These are phyloP conservation scores for Lepetodrilus schrolli DNA, from an alignment of 2,888 invertebrate genomes.

Conservation along the genomic window DNA sequence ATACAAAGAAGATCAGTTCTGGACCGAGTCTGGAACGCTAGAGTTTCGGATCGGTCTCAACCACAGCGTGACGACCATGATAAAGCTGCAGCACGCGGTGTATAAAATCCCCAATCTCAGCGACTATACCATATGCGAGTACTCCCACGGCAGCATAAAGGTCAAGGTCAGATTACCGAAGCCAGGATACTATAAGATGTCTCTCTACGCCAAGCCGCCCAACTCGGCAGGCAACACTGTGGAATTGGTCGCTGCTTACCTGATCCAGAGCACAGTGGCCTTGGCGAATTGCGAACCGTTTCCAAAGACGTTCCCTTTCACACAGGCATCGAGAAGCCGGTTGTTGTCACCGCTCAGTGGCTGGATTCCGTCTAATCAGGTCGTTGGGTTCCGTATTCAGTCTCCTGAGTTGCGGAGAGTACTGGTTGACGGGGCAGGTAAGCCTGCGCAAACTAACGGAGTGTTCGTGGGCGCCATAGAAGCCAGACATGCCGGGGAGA, in stretches of 20 bases:
- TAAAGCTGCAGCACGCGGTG: background rate
- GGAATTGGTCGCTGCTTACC: background rate
- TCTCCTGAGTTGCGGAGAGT: background rate
- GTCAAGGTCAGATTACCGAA: background rate
- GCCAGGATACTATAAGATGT: background rate
- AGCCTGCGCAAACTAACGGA: background rate
- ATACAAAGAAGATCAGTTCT: constrained; percentile 3
- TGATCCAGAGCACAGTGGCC: background rate
- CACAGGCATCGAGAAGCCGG: background rate
- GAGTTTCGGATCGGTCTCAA: background rate
- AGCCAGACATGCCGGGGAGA: background rate
- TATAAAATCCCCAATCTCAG: background rate
- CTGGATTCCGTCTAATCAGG: background rate
- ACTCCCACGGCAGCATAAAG: background rate
- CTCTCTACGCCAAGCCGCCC: background rate
- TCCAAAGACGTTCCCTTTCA: background rate
- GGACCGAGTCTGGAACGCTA: background rate
- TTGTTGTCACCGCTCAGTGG: background rate
- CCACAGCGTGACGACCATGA: background rate
- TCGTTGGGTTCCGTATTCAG: background rate
- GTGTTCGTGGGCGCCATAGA: background rate
- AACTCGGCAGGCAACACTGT: background rate
- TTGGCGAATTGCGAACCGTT: background rate
- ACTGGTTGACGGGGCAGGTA: background rate
- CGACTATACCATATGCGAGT: background rate